Evolutionary conservation across 2,888 invertebrate genomes (phyloP).

Genomic region (Crepidodera aurea): DNA sequence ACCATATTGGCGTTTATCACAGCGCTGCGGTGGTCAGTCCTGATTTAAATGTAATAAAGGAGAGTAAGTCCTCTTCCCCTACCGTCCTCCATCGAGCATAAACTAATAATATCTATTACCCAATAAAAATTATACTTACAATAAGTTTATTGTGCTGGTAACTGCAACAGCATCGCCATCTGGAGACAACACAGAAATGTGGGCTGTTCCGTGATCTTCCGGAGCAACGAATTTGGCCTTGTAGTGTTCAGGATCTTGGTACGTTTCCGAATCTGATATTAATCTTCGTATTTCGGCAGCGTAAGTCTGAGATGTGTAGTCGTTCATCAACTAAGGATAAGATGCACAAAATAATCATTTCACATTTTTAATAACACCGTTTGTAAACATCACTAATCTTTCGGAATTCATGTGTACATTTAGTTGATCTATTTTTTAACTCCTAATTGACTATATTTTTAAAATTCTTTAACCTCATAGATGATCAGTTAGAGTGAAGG

Average conservation of each 20-base stretch:
- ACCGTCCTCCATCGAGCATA: no score
- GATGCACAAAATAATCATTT: not conserved
- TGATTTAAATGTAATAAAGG: no score
- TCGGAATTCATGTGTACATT: no score
- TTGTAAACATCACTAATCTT: no score
- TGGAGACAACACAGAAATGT: conserved; percentile 81
- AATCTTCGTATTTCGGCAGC: conserved; percentile 64
- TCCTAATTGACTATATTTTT: no score
- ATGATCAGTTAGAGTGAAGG: no score
- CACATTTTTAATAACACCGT: not conserved
- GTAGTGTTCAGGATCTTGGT: conserved; percentile 73
- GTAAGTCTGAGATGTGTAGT: conserved; percentile 69
- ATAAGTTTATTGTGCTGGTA: conserved; percentile 89
- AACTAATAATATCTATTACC: not conserved
- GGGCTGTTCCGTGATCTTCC: conserved; percentile 89
- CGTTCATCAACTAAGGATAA: conserved; percentile 64
- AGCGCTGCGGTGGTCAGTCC: no score
- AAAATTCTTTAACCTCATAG: no score
- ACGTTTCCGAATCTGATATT: conserved; percentile 69
- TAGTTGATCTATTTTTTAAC: no score
- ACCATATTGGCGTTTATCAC: no score
- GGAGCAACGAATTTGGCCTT: conserved; percentile 69
- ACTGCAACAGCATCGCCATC: conserved; percentile 93
- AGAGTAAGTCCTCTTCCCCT: no score
- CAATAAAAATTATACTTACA: conserved; percentile 66